Evolutionary conservation across 2,797 vertebrate genomes (phyloP), one percentile per base, ranked within the genome.

Genomic region (Tachyglossus aculeatus): DNA sequence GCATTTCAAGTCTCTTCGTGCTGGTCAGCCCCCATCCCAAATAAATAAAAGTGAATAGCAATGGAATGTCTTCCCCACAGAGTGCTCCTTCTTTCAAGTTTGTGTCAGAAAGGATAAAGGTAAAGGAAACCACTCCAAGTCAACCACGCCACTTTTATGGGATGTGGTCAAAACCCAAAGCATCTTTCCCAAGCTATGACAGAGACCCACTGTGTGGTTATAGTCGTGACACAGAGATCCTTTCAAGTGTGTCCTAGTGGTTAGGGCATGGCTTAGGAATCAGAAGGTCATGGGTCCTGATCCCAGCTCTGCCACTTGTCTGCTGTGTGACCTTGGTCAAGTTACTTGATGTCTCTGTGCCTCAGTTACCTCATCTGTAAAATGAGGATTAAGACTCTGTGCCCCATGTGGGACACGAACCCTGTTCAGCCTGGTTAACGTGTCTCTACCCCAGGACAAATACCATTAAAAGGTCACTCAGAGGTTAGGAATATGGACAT

Each of bases 111-210:
- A 36, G 68, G 54, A 22, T 64, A 6, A 71, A 78, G 67, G 61
- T 78, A 54, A 80, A 77, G 89, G 81, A 53, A 19, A 69, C 89
- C 83, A 56, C 75, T 33, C 71, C 70, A 45, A 77, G 72, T 69
- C 39, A 47, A 45, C 25, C 72, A 67, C 58, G 54, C 53, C 34
- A 68, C 39, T 52, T 78, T 72, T 60, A 21, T 67, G 33, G 33
- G 34, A 25, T 24, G 38, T 53, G 51, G 31, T 76, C 63, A 77
- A 59, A 27, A 37, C 71, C n/a, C 21, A 22, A 48, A 0, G 36
- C 0, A 6, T 1, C n/a, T 48, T 64, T 31, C 32, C 62, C 24
- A 64, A 82, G 70, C 27, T 4, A 80, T 45, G 48, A 57, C 58
- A 51, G 56, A 70, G 3, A 47, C 22, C 45, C 34, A 40, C 62